A percentile compares a stretch with the other conserved stretches of the same genome.
These are phyloP conservation scores for Drosophila ezoana DNA, from an alignment of 2,888 invertebrate species.

Conservation along the genomic window DNA sequence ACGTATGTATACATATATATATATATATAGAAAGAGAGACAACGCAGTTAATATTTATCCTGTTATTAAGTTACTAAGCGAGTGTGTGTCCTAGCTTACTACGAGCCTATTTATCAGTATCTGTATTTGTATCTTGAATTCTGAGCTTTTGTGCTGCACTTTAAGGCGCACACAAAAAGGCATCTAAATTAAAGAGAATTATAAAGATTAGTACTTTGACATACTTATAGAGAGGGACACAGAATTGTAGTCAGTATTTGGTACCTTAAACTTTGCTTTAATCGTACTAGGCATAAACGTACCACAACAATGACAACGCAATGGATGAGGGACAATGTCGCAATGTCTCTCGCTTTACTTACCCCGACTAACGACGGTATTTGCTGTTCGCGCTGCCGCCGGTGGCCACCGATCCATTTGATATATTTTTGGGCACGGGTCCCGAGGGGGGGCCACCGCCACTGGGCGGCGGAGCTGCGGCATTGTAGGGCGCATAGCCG, in stretches of 20 bases:
- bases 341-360: constrained; percentile 39
- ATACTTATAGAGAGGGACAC: constrained; percentile 24
- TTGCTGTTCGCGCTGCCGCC: constrained; percentile 71
- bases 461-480: constrained; percentile 56
- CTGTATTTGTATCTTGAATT: constrained; percentile 54
- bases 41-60: constrained; percentile 59
- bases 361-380: constrained; percentile 73
- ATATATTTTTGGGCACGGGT: constrained; percentile 59
- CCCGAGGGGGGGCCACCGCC: constrained; percentile 56
- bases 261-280: constrained; percentile 48
- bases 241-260: constrained; percentile 34
- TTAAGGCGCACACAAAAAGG: constrained; percentile 64
- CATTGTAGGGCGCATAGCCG: constrained; percentile 71
- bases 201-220: constrained; percentile 67
- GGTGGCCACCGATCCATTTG: constrained; percentile 65
- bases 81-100: constrained; percentile 68
- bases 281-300: constrained; percentile 31
- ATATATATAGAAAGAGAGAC: constrained; percentile 44
- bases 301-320: constrained; percentile 39
- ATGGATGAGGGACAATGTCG: constrained; percentile 1
- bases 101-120: constrained; percentile 60
- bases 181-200: constrained; percentile 83
- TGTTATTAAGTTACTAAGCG: constrained; percentile 71
- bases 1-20: constrained; percentile 10
- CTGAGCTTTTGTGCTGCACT: constrained; percentile 61